phyloP scores from a whole-genome alignment of 1,140 invertebrate species.

The Brachionus koreanus region DNA sequence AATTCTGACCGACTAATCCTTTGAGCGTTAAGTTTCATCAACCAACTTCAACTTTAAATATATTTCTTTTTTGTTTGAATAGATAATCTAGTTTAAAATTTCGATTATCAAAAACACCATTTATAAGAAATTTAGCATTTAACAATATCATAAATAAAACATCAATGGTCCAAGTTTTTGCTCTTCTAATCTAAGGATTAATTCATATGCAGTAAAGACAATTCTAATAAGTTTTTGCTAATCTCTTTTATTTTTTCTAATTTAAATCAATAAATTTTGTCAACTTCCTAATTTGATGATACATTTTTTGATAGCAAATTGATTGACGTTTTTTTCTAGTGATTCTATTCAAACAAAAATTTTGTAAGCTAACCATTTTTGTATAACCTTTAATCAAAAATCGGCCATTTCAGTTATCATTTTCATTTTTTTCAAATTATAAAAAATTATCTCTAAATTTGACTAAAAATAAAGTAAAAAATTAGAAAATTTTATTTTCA shows the following conservation, averaged over 20 bases:
- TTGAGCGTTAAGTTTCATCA: neutral
- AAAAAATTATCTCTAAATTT: too few relatives aligned
- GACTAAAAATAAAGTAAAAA: too few relatives aligned
- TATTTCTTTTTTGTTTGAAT: neutral
- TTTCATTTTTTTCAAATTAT: neutral
- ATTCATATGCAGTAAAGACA: neutral
- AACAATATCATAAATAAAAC: neutral
- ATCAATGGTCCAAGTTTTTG: neutral
- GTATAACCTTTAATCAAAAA: neutral
- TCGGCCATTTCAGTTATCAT: neutral
- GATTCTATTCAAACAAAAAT: neutral
- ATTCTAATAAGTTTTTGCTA: neutral
- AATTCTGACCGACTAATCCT: neutral
- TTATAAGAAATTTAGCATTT: neutral
- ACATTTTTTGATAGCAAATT: neutral
- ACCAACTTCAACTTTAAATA: neutral
- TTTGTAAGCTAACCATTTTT: neutral
- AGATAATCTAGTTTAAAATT: neutral
- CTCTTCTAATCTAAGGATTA: neutral
- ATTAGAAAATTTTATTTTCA: too few relatives aligned
- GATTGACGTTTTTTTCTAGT: neutral
- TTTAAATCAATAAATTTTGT: slow-evolving; percentile 3
- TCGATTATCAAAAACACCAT: neutral
- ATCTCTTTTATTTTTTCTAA: neutral
- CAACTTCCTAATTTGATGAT: neutral